Evolutionary conservation across 2,797 vertebrate species (phyloP).

Genomic region (Hippocampus kuda): DNA sequence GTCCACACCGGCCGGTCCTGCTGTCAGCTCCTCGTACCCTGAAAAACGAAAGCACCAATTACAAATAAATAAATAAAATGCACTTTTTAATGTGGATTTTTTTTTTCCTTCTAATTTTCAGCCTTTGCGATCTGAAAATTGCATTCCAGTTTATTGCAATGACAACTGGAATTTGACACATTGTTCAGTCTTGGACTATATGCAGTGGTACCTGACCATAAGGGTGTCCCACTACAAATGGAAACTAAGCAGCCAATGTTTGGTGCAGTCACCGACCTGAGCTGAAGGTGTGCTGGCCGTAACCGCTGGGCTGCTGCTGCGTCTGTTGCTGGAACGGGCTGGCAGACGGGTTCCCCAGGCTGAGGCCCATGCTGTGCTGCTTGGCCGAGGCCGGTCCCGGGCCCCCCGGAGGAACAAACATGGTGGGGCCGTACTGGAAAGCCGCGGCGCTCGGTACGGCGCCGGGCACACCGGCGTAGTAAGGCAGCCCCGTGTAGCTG

Average conservation of each 20-base stretch:
- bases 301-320: slow-evolving; percentile 75
- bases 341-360: slow-evolving; percentile 69
- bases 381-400: slow-evolving; percentile 77
- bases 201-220: neutral
- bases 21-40: slow-evolving; percentile 92
- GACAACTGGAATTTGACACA: no score
- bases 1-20: slow-evolving; percentile 81
- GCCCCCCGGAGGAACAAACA: slow-evolving; percentile 83
- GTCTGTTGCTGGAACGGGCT: slow-evolving; percentile 84
- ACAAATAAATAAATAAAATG: no score
- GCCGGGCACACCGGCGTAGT: slow-evolving; percentile 80
- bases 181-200: no score
- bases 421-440: slow-evolving; percentile 89
- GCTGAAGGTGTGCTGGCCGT: slow-evolving; percentile 83
- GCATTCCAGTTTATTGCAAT: no score
- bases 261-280: slow-evolving; percentile 63
- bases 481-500: slow-evolving; percentile 91
- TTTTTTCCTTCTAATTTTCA: no score
- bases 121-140: no score
- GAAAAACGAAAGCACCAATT: neutral
- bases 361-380: slow-evolving; percentile 81
- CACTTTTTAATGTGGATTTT: no score
- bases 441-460: slow-evolving; percentile 74
- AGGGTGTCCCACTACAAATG: no score
- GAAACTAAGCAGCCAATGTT: no score